Percentiles rank a stretch among this genome's conserved stretches.
These are phyloP conservation scores for Sinotaia quadrata DNA, from an alignment of 2,888 invertebrate species.

Conservation along the genomic window DNA sequence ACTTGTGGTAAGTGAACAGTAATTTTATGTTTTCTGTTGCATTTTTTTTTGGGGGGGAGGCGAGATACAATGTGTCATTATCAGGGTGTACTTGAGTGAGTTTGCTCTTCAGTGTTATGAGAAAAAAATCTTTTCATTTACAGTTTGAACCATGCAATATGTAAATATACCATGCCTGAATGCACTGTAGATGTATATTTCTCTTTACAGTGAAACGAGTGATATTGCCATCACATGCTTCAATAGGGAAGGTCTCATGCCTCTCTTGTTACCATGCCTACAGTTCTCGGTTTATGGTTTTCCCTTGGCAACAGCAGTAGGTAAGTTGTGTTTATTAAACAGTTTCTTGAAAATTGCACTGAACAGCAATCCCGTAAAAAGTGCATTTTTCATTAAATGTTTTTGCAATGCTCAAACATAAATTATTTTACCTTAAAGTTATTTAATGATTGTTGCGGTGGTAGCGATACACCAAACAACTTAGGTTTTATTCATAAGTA, in stretches of 20 bases:
- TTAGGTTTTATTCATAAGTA: too few species aligned
- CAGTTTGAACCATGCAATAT: neutral
- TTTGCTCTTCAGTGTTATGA: too few species aligned
- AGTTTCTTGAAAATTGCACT: too few species aligned
- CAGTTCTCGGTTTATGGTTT: constrained; percentile 58
- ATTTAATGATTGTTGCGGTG: too few species aligned
- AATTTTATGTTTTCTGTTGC: constrained; percentile 1
- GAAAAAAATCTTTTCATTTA: too few species aligned
- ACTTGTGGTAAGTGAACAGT: constrained; percentile 76
- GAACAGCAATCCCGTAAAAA: too few species aligned
- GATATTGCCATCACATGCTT: constrained; percentile 79
- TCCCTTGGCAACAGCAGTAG: constrained; percentile 26
- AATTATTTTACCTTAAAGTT: too few species aligned
- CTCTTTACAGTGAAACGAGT: constrained; percentile 72
- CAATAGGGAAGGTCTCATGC: constrained; percentile 78
- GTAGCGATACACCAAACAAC: too few species aligned
- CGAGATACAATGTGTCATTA: neutral
- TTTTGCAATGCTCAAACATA: too few species aligned
- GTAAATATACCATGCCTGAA: neutral
- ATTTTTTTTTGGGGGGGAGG: neutral
- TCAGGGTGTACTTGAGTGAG: neutral
- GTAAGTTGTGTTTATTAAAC: constrained; percentile 17
- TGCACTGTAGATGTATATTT: neutral
- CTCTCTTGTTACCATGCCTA: constrained; percentile 71
- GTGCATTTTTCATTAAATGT: too few species aligned